Evolutionary conservation across 1,140 invertebrate species (phyloP), one percentile per base, ranked within the genome.

Genomic region (Zaprionus gabonicus): DNA sequence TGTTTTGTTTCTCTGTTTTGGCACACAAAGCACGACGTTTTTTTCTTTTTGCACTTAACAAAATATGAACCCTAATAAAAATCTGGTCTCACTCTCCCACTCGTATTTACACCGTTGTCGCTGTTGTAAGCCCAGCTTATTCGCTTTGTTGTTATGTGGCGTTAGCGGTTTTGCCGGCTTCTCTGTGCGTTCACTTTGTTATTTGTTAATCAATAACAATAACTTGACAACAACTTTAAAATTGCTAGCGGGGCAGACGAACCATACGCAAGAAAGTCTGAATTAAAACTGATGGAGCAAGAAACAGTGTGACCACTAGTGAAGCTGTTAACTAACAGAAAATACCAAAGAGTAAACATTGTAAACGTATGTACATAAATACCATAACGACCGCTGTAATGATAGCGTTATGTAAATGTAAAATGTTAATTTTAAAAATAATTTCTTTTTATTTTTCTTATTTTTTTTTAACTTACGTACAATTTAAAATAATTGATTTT

Each of bases 191-290:
- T 38, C 46, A 62, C 56, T 71, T 60, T 76, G 60, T 76, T 76
- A 66, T 76, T 72, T 72, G 38, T 55, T 57, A 72, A 76, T 76
- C 60, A 76, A 76, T 76, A 76, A 76, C 69, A 76, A 76, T 46
- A 76, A 65, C 62, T 76, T 49, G 55, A 72, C 56, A 60, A 60
- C 51, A 60, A 68, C 51, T 66, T 57, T 4, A 58, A 41, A 62
- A 62, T 56, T 27, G 66, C 66, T 70, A 27, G 41, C 67, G 46
- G 67, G 23, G 72, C 53, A 31, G 28, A 57, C 67, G 59, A 64
- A 71, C 72, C 41, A 64, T 49, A 53, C 72, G 59, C 72, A 71
- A 58, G 72, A 75, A 71, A 64, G 72, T 71, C 67, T 64, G 72
- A 71, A 75, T 75, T 71, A 41, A 71, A 75, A 75, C 72, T 75